A percentile compares a stretch with the other conserved stretches of the same genome.
Conservation (phyloP, 1,140 invertebrate species). For the Adoxophyes honmai region DNA sequence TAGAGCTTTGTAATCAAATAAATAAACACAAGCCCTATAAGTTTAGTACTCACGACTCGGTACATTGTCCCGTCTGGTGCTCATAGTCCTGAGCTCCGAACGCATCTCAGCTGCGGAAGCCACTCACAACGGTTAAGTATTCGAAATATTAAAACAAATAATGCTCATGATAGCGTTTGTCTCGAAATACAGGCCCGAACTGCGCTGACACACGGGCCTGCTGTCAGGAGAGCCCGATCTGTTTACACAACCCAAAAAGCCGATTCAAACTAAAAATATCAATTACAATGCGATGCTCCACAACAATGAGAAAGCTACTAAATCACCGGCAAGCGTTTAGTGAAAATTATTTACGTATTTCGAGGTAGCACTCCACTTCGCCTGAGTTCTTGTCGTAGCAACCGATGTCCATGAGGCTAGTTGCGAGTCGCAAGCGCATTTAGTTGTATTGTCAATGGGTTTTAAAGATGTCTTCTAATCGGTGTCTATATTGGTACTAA, state of each 20-base stretch:
- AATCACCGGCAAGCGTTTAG: conserved; percentile 53
- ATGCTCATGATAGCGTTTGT: conserved; percentile 47
- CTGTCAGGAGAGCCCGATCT: conserved; percentile 56
- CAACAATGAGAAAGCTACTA: conserved; percentile 54
- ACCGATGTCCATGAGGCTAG: conserved; percentile 71
- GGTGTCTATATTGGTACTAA: conserved; percentile 65
- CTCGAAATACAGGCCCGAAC: conserved; percentile 56
- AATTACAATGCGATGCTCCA: conserved; percentile 65
- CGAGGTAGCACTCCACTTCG: conserved; percentile 75
- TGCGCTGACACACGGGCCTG: conserved; percentile 60
- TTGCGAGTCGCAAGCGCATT: conserved; percentile 40
- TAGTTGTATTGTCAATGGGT: conserved; percentile 13
- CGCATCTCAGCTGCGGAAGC: conserved; percentile 44
- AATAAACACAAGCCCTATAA: conserved; percentile 18
- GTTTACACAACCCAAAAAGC: conserved; percentile 75
- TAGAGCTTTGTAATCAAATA: conserved; percentile 21
- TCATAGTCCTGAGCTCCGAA: conserved; percentile 53
- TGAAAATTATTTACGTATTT: conserved; percentile 75
- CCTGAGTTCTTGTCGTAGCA: conserved; percentile 74
- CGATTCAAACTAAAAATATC: conserved; percentile 74
- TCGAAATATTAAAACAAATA: conserved; percentile 27
- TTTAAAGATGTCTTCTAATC: conserved; percentile 50
- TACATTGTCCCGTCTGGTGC: conserved; percentile 64
- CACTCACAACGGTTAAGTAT: conserved; percentile 2
- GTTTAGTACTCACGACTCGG: conserved; percentile 62